Conservation (phyloP, 1,140 invertebrate species). For the Mya arenaria region DNA sequence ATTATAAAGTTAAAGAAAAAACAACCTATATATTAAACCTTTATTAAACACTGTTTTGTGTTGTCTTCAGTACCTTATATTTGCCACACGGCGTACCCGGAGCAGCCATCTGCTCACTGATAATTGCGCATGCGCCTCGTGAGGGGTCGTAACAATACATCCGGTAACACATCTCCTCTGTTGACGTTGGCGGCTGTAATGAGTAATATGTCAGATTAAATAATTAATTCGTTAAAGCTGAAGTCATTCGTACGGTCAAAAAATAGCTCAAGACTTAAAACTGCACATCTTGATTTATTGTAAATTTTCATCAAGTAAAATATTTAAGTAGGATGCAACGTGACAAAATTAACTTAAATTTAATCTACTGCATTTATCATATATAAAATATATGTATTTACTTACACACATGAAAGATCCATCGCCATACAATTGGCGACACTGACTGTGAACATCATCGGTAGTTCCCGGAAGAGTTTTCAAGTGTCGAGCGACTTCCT, state of each 20-base stretch:
- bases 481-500: constrained; percentile 19
- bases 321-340: no score
- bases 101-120: constrained; percentile 55
- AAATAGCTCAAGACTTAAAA: no score
- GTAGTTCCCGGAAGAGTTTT: constrained; percentile 32
- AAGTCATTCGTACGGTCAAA: no score
- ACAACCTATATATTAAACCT: not conserved
- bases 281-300: no score
- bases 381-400: no score
- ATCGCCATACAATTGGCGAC: constrained; percentile 37
- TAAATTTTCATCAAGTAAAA: no score
- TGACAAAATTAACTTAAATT: no score
- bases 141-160: constrained; percentile 55
- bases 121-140: constrained; percentile 51
- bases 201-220: no score
- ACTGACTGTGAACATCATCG: constrained; percentile 43
- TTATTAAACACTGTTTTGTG: not conserved
- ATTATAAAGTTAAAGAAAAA: not conserved
- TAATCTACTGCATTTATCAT: no score
- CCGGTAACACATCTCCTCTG: constrained; percentile 54
- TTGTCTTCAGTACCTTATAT: constrained; percentile 41
- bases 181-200: constrained; percentile 32
- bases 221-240: no score
- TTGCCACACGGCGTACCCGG: constrained; percentile 50
- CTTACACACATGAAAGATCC: constrained; percentile 57